phyloP scores from a whole-genome alignment of 30 jellyfish, hydroid and myxozoan genomes.

The Pelagia noctiluca region DNA sequence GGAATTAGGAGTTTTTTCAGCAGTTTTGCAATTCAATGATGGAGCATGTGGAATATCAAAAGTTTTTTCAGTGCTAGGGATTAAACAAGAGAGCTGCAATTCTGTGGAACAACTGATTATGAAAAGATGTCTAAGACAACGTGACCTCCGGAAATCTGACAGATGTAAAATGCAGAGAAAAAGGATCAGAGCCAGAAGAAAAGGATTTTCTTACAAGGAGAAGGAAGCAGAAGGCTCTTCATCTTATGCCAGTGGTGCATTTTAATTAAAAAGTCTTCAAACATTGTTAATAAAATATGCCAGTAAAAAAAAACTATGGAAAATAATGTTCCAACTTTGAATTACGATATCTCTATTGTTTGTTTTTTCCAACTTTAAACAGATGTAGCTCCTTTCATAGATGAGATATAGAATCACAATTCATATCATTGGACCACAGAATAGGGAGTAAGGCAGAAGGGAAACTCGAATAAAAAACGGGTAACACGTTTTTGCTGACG shows the following conservation, averaged over 20 bases:
- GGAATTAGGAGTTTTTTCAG: constrained; percentile 56
- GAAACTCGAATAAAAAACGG: no score
- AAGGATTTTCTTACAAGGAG: background rate
- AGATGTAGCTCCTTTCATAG: background rate
- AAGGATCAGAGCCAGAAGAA: background rate
- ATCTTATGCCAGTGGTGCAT: background rate
- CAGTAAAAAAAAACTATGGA: background rate
- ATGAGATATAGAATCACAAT: no score
- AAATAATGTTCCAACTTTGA: background rate
- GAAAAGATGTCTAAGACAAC: no score
- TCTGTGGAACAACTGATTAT: no score
- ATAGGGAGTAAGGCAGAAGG: no score
- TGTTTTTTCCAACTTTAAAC: background rate
- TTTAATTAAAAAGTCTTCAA: no score
- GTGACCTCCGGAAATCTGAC: background rate
- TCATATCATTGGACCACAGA: no score
- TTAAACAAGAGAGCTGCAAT: constrained; percentile 15
- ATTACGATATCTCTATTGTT: no score
- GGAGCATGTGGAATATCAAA: constrained; percentile 42
- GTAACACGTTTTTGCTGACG: no score
- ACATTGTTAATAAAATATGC: background rate
- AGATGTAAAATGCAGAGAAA: background rate
- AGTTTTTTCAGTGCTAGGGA: constrained; percentile 38
- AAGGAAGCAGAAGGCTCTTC: background rate
- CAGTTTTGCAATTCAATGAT: constrained; percentile 52